Percentiles rank a stretch among this genome's conserved stretches.
phyloP scores from a whole-genome alignment of 1,140 invertebrate species.

The Goniozus legneri region DNA sequence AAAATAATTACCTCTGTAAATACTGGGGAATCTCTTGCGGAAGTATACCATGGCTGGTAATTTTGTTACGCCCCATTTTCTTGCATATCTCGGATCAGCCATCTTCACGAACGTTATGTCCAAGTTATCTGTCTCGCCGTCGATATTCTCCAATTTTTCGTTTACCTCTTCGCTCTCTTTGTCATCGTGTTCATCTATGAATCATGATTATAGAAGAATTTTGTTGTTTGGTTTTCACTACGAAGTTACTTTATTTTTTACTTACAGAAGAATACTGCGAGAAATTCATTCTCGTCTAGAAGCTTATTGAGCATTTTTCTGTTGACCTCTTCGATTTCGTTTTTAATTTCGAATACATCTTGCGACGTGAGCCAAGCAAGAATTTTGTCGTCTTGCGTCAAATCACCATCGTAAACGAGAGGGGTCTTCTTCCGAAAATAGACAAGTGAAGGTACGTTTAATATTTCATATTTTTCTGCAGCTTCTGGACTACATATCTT shows the following conservation, averaged over 20 bases:
- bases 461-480: slow-evolving; percentile 75
- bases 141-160: slow-evolving; percentile 85
- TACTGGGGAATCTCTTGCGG: slow-evolving; percentile 89
- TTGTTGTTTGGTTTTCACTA: too few relatives aligned
- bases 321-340: slow-evolving; percentile 95
- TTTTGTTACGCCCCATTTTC: slow-evolving; percentile 93
- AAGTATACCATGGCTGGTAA: slow-evolving; percentile 90
- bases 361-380: slow-evolving; percentile 88
- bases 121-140: slow-evolving; percentile 88
- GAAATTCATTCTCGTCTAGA: slow-evolving; percentile 89
- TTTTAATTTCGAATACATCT: slow-evolving; percentile 93
- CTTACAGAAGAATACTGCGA: slow-evolving; percentile 95
- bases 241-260: too few relatives aligned
- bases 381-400: slow-evolving; percentile 81
- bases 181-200: slow-evolving; percentile 77
- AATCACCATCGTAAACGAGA: slow-evolving; percentile 86
- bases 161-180: slow-evolving; percentile 76
- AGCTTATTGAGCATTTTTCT: slow-evolving; percentile 92
- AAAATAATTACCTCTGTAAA: slow-evolving; percentile 74
- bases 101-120: slow-evolving; percentile 96
- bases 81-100: slow-evolving; percentile 83
- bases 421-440: slow-evolving; percentile 88
- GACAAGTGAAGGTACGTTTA: slow-evolving; percentile 80
- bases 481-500: slow-evolving; percentile 85
- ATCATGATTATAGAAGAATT: too few relatives aligned